phyloP scores from a whole-genome alignment of 2,888 invertebrate species.

The Epistrophella euchroma region DNA sequence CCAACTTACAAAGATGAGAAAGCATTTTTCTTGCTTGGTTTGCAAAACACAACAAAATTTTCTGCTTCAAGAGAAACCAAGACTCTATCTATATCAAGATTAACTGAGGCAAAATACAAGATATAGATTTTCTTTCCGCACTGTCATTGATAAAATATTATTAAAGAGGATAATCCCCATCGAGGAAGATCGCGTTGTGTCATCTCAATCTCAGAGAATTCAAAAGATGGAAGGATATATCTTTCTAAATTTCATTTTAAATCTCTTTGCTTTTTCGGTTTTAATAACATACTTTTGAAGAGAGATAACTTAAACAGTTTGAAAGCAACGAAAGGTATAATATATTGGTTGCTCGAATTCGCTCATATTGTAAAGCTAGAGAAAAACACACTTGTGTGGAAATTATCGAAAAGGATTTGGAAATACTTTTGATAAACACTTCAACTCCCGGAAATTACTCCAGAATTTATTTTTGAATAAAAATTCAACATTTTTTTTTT shows the following conservation, averaged over 20 bases:
- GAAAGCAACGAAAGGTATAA: not conserved
- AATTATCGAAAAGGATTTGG: too few relatives aligned
- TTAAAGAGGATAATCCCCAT: constrained; percentile 33
- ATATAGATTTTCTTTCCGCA: constrained; percentile 1
- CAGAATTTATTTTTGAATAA: too few relatives aligned
- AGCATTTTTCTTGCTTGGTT: not conserved
- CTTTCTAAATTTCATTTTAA: not conserved
- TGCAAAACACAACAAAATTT: not conserved
- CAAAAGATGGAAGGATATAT: constrained; percentile 11
- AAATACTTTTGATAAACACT: too few relatives aligned
- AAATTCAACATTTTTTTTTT: too few relatives aligned
- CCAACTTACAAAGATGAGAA: not conserved
- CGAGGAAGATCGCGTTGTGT: constrained; percentile 28
- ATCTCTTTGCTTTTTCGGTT: not conserved
- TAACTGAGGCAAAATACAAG: not conserved
- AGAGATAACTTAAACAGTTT: not conserved
- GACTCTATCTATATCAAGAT: too few relatives aligned
- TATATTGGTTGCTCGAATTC: not conserved
- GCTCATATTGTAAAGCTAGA: not conserved
- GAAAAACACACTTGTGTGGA: too few relatives aligned
- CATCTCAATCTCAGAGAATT: constrained; percentile 21
- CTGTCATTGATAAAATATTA: constrained; percentile 39
- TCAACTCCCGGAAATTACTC: too few relatives aligned
- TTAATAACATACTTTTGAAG: constrained; percentile 14
- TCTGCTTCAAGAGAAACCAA: not conserved